Conservation (phyloP, 2,888 invertebrate species). For the Cabera pusaria region DNA sequence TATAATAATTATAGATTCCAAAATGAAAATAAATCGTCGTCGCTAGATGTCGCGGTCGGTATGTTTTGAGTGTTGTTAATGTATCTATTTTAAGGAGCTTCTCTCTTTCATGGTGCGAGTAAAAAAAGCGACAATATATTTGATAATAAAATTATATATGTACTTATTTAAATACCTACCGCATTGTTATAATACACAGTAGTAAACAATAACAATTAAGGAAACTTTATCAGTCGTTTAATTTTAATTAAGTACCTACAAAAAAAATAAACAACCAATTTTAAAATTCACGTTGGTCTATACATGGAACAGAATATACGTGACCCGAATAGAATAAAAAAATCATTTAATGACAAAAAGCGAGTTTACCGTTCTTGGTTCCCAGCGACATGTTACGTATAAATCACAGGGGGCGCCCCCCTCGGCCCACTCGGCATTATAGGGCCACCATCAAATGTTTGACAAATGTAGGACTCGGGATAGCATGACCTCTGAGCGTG, state of each 20-base stretch:
- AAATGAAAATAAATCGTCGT: too few species aligned
- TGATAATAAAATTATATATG: too few species aligned
- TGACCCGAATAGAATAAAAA: slow-evolving; percentile 64
- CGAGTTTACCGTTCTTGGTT: slow-evolving; percentile 66
- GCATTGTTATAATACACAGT: too few species aligned
- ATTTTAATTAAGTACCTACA: background rate
- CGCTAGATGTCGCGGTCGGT: too few species aligned
- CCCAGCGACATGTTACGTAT: slow-evolving; percentile 78
- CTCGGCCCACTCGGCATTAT: slow-evolving; percentile 42
- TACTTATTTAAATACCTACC: too few species aligned
- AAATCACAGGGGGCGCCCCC: slow-evolving; percentile 77
- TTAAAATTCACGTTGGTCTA: slow-evolving; percentile 4
- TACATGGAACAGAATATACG: slow-evolving; percentile 23
- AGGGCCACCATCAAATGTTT: slow-evolving; percentile 15
- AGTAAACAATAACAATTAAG: too few species aligned
- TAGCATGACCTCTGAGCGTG: slow-evolving; percentile 1
- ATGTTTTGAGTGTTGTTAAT: too few species aligned
- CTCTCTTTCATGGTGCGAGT: too few species aligned
- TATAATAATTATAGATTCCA: too few species aligned
- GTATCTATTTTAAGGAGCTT: too few species aligned
- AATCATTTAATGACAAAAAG: slow-evolving; percentile 80
- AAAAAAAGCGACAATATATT: too few species aligned
- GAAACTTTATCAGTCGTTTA: too few species aligned
- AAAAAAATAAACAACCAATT: slow-evolving; percentile 15
- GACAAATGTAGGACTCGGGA: slow-evolving; percentile 17